phyloP scores from a whole-genome alignment of 1,140 invertebrate genomes.

The Euwallacea similis region DNA sequence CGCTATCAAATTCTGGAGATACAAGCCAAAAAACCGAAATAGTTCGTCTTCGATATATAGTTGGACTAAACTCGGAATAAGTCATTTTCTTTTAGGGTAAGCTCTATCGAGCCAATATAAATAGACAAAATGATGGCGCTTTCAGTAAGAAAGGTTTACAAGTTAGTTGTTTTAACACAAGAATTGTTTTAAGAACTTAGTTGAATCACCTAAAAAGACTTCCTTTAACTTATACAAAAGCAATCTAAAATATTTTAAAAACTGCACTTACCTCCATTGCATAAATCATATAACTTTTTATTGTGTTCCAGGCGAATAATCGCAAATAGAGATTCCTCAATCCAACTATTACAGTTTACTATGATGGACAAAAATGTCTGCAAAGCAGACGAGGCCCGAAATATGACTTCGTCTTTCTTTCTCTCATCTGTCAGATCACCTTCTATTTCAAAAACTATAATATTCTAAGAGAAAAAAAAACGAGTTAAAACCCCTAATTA shows the following conservation, averaged over 20 bases:
- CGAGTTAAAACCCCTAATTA: slow-evolving; percentile 2
- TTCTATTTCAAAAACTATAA: slow-evolving; percentile 41
- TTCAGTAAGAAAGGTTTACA: no score
- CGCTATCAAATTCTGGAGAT: no score
- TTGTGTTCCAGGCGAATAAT: slow-evolving; percentile 52
- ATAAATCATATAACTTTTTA: slow-evolving; percentile 46
- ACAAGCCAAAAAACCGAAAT: no score
- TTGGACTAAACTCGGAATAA: no score
- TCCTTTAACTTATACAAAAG: no score
- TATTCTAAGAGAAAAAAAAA: slow-evolving; percentile 33
- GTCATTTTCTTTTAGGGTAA: no score
- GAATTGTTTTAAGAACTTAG: no score
- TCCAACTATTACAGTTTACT: slow-evolving; percentile 51
- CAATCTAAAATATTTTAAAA: slow-evolving; percentile 8
- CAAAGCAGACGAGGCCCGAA: slow-evolving; percentile 51
- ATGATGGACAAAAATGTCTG: slow-evolving; percentile 53
- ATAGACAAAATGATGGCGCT: no score
- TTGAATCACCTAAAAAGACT: no score
- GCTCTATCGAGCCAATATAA: no score
- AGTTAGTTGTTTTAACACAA: no score
- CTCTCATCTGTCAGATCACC: slow-evolving; percentile 38
- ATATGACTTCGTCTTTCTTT: slow-evolving; percentile 52
- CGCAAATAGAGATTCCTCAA: slow-evolving; percentile 51
- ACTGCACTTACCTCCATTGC: slow-evolving; percentile 24
- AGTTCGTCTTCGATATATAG: no score